Percentiles rank a stretch among this genome's conserved stretches.
Evolutionary conservation across 2,113 vertebrate genomes (phyloP).

Genomic region (Mesembrinibis cayennensis): DNA sequence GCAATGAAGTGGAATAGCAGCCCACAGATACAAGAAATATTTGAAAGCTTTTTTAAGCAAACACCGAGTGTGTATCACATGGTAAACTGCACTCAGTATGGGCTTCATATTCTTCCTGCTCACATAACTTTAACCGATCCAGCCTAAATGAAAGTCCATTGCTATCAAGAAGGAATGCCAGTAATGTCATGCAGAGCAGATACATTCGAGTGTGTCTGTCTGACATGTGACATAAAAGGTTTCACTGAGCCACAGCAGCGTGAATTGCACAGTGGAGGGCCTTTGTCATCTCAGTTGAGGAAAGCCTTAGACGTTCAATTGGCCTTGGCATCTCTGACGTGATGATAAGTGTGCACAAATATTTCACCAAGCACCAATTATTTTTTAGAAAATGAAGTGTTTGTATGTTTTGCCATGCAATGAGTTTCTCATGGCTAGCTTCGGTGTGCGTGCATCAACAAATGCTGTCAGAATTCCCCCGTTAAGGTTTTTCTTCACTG

Average conservation of each 20-base stretch:
- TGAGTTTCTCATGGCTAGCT: not conserved
- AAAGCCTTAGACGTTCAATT: not conserved
- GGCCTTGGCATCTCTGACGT: conserved; percentile 2
- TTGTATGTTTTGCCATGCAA: not conserved
- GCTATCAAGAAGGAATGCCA: conserved; percentile 39
- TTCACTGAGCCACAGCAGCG: not conserved
- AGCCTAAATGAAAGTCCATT: not conserved
- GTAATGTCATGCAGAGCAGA: not conserved
- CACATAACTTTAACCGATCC: not conserved
- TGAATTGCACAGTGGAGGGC: not conserved
- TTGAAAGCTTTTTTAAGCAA: not conserved
- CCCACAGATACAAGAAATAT: not conserved
- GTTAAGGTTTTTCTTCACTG: not conserved
- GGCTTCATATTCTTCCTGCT: not conserved
- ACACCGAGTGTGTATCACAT: not conserved
- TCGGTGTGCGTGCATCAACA: not conserved
- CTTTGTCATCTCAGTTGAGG: not conserved
- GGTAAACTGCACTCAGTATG: not conserved
- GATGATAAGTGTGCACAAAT: not conserved
- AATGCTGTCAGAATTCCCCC: not conserved
- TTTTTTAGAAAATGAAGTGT: not conserved
- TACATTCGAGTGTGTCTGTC: not conserved
- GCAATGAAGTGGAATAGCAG: not conserved
- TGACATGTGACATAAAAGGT: not conserved
- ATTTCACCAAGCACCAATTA: not conserved